These are phyloP conservation scores for Sebastes hopkinsi DNA, from an alignment of 2,797 vertebrate genomes.

Conservation along the genomic window DNA sequence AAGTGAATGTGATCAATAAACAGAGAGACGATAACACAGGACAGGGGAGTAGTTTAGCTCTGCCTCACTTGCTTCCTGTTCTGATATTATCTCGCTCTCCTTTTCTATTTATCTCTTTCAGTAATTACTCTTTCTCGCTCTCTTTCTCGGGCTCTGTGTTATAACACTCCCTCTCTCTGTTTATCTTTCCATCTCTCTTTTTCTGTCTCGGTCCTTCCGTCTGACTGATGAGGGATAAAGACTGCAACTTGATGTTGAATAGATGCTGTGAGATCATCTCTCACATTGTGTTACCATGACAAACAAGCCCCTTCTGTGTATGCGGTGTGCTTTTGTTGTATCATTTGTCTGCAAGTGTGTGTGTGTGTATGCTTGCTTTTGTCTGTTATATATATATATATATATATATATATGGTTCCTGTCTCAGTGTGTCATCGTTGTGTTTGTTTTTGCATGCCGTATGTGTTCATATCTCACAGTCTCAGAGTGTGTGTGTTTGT, in stretches of 20 bases:
- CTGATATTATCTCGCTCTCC: constrained; percentile 40
- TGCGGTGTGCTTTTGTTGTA: constrained; percentile 25
- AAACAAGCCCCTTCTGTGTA: constrained; percentile 55
- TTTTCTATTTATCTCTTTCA: constrained; percentile 27
- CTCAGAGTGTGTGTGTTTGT: constrained; percentile 21
- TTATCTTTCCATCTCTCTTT: constrained; percentile 28
- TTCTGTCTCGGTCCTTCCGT: constrained; percentile 16
- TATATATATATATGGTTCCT: constrained; percentile 23
- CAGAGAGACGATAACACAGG: constrained; percentile 33
- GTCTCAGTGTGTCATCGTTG: constrained; percentile 41
- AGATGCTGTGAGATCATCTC: constrained; percentile 47
- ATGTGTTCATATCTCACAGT: constrained; percentile 60
- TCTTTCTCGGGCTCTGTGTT: constrained; percentile 35
- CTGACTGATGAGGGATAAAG: constrained; percentile 48
- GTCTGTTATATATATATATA: not conserved
- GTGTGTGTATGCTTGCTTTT: not conserved
- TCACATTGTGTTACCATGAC: constrained; percentile 55
- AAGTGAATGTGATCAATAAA: constrained; percentile 57
- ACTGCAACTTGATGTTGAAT: constrained; percentile 45
- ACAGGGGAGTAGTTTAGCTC: constrained; percentile 41
- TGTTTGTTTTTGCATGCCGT: constrained; percentile 59
- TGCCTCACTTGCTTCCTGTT: constrained; percentile 45
- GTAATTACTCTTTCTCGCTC: constrained; percentile 3
- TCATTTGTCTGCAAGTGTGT: constrained; percentile 14
- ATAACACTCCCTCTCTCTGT: constrained; percentile 33